Evolutionary conservation across 1,140 invertebrate genomes (phyloP).

Genomic region (Plectrocnemia conspersa): DNA sequence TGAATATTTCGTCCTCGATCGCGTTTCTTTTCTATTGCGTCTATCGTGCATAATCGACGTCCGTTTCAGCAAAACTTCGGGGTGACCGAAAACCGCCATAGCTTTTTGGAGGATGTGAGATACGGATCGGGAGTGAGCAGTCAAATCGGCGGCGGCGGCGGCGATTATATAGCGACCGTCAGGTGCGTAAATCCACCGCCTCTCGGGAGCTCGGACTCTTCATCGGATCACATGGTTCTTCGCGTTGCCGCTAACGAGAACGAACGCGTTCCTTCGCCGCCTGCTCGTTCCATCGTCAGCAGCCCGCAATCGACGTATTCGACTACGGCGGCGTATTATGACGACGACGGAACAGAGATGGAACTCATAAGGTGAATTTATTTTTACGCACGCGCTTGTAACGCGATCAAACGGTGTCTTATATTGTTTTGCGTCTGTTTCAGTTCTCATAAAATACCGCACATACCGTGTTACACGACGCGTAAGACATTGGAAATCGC

Average conservation of each 20-base stretch:
- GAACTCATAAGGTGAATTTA: conserved; percentile 11
- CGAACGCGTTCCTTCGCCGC: conserved; percentile 40
- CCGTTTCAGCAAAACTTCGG: conserved; percentile 30
- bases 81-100: conserved; percentile 21
- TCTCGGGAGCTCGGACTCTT: conserved; percentile 39
- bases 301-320: conserved; percentile 10
- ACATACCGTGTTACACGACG: conserved; percentile 53
- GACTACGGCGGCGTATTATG: conserved; percentile 7
- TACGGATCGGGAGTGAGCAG: conserved; percentile 10
- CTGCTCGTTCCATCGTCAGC: not conserved
- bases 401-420: no score
- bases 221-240: conserved; percentile 13
- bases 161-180: conserved; percentile 48
- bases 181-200: conserved; percentile 50
- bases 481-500: conserved; percentile 53
- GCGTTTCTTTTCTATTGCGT: not conserved
- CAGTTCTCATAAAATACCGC: conserved; percentile 28
- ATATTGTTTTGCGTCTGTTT: conserved; percentile 5
- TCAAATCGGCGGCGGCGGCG: conserved; percentile 17
- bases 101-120: conserved; percentile 37
- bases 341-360: conserved; percentile 17
- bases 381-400: no score
- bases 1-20: conserved; percentile 31
- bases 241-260: conserved; percentile 3
- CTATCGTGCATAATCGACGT: no score